A percentile compares a stretch with the other conserved stretches of the same genome.
phyloP scores from a whole-genome alignment of 1,140 invertebrate genomes.

The Apis laboriosa region DNA sequence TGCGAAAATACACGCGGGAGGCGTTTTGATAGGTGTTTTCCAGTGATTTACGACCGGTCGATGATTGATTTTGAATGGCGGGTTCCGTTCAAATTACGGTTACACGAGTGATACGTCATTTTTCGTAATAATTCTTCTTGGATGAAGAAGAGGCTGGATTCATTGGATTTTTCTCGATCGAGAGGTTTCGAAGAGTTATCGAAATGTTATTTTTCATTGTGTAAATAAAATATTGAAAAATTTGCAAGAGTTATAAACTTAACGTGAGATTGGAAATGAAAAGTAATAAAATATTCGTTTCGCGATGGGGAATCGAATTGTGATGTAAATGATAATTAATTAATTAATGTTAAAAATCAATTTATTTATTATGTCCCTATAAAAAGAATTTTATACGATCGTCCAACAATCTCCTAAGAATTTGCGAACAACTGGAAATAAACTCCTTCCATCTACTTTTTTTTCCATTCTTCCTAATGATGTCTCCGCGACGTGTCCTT shows the following conservation, averaged over 20 bases:
- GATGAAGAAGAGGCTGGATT: too few species aligned
- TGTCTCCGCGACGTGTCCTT: constrained; percentile 40
- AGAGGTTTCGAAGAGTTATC: too few species aligned
- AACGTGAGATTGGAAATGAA: too few species aligned
- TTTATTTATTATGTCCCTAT: not conserved
- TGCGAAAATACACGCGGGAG: not conserved
- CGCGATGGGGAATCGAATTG: too few species aligned
- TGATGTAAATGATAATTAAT: too few species aligned
- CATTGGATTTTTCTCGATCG: too few species aligned
- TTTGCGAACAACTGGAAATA: constrained; percentile 8
- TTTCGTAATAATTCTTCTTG: not conserved
- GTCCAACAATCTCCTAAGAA: constrained; percentile 20
- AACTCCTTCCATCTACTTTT: not conserved
- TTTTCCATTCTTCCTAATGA: constrained; percentile 33
- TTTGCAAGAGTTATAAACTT: too few species aligned
- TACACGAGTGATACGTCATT: not conserved
- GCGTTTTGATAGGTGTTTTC: not conserved
- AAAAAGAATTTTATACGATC: constrained; percentile 1
- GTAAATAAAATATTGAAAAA: too few species aligned
- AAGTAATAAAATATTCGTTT: too few species aligned
- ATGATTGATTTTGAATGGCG: not conserved
- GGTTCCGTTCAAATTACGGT: too few species aligned
- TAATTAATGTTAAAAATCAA: too few species aligned
- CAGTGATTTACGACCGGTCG: not conserved
- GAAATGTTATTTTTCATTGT: too few species aligned